A percentile compares a stretch with the other conserved stretches of the same genome.
phyloP scores from a whole-genome alignment of 2,113 vertebrate genomes.

The Polypterus senegalus region DNA sequence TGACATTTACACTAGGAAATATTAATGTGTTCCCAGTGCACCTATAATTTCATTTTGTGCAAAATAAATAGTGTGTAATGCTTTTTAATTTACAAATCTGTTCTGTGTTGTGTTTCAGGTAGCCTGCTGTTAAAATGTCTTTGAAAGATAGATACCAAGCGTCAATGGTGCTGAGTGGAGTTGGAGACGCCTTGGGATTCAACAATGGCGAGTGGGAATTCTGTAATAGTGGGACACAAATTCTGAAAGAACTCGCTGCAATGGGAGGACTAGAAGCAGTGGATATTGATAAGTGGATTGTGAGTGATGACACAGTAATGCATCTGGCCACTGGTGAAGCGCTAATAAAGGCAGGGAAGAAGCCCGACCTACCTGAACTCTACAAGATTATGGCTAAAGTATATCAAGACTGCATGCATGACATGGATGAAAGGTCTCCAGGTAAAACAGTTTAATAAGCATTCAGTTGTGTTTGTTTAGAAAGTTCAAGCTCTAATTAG shows the following conservation, averaged over 20 bases:
- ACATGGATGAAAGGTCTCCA: slow-evolving; percentile 58
- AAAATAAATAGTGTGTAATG: too few relatives aligned
- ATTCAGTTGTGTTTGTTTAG: too few relatives aligned
- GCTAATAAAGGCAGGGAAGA: slow-evolving; percentile 35
- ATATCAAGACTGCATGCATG: slow-evolving; percentile 58
- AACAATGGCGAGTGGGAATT: slow-evolving; percentile 54
- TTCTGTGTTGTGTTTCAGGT: too few relatives aligned
- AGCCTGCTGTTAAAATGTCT: background rate
- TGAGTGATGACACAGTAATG: slow-evolving; percentile 71
- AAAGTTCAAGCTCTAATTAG: too few relatives aligned
- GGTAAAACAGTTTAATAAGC: slow-evolving; percentile 34
- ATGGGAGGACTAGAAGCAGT: slow-evolving; percentile 48
- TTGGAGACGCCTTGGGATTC: slow-evolving; percentile 57
- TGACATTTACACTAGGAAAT: too few relatives aligned
- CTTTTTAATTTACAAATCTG: too few relatives aligned
- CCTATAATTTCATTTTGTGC: too few relatives aligned
- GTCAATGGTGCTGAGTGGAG: slow-evolving; percentile 54
- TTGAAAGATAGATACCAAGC: slow-evolving; percentile 48
- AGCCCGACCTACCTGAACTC: slow-evolving; percentile 19
- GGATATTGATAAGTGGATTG: slow-evolving; percentile 35
- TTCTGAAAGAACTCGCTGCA: slow-evolving; percentile 46
- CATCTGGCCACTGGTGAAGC: slow-evolving; percentile 67
- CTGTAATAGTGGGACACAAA: slow-evolving; percentile 30
- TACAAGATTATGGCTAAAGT: slow-evolving; percentile 50
- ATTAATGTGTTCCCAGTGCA: too few relatives aligned